Base-by-base conservation (phyloP, 1,140 invertebrate genomes). In the Bombus vancouverensis region DNA sequence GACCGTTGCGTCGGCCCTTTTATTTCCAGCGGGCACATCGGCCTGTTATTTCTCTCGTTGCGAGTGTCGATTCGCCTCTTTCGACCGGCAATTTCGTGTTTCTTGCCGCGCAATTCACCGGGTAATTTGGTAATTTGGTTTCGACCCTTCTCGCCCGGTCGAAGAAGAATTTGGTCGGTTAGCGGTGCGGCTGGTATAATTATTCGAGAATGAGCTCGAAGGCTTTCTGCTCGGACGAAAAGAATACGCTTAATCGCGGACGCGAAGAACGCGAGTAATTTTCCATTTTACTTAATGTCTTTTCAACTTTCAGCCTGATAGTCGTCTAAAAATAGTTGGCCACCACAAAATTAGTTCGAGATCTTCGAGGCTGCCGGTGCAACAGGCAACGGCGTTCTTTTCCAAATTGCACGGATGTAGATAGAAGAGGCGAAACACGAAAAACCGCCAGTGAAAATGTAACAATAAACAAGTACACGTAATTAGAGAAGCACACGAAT, bases 101-200 rank as follows among this genome's bases (percentile, higher is more conserved):
- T n/a, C 71, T 75, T 47, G 71, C 37, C 32, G n/a, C n/a, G n/a
- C 53, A 34, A 73, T 62, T 65, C 81, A 18, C 44, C 18, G 79
- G 68, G 73, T 68, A 83, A 77, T 83, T 83, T 77, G 32, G 73
- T 75, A 77, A 83, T 83, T 83, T 65, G 44, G 59, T 77, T 83
- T 66, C 81, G 70, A 72, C 70, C 28, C 28, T 72, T 53, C 59
- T 42, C 73, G 47, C 2, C 12, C 18, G 68, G 22, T 5, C 28
- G 25, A 25, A 34, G 65, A 83, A 57, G 81, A 77, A 83, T 37
- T 76, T 44, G 28, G 68, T 2, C 34, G 44, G 66, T 39, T n/a
- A 42, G 39, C 28, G 37, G 37, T 1, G 28, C 13, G 70, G n/a
- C 15, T 34, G 42, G 57, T 34, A 10, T 76, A 76, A 83, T 83